These are phyloP conservation scores for Drosophila tristis DNA, from an alignment of 1,140 invertebrate species.

Conservation along the genomic window DNA sequence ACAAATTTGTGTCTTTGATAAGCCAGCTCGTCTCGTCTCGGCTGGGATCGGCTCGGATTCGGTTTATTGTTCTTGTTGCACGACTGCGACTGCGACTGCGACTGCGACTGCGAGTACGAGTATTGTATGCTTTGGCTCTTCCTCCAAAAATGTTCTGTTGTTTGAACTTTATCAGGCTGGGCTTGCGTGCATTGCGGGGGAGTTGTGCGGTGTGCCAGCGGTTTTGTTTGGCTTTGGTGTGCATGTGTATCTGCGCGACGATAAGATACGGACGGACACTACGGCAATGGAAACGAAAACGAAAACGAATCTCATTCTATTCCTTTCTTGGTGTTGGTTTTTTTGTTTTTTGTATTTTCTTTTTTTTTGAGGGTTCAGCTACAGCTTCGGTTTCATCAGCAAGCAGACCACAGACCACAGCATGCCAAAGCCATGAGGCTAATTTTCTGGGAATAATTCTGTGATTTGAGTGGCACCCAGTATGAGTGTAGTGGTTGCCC, in stretches of 20 bases:
- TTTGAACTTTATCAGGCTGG: constrained; percentile 64
- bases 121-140: background rate
- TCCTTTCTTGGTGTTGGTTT: background rate
- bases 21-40: constrained; percentile 16
- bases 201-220: constrained; percentile 19
- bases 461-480: constrained; percentile 43
- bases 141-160: constrained; percentile 34
- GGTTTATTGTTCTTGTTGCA: constrained; percentile 28
- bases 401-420: constrained; percentile 36
- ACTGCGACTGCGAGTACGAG: no score
- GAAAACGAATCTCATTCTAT: no score
- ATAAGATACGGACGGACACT: constrained; percentile 22
- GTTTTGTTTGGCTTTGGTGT: constrained; percentile 2
- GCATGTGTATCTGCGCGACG: constrained; percentile 11
- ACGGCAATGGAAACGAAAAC: no score
- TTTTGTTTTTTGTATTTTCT: constrained; percentile 48
- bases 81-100: no score
- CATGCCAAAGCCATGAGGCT: constrained; percentile 74
- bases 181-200: constrained; percentile 52
- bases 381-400: constrained; percentile 35
- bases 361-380: constrained; percentile 47
- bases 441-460: constrained; percentile 69
- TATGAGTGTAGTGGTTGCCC: background rate
- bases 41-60: background rate
- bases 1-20: constrained; percentile 49